Conservation (phyloP, 2,797 vertebrate genomes). For the Pyrocephalus nanus region DNA sequence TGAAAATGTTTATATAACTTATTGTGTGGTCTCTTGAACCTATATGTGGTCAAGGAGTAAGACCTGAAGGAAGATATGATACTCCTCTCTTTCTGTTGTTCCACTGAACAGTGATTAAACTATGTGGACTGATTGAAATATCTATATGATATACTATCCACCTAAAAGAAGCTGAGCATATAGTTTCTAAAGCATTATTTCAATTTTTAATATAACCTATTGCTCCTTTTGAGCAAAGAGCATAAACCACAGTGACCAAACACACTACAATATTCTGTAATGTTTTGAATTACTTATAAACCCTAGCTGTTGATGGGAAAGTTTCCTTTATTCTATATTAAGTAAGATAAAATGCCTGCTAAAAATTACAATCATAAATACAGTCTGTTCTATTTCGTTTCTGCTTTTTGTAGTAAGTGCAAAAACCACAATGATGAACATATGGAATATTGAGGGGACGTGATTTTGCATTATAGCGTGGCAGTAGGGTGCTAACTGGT, state of each 20-base stretch:
- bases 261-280: neutral
- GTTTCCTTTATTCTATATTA: neutral
- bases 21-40: neutral
- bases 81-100: neutral
- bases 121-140: neutral
- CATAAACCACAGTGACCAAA: neutral
- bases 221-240: neutral
- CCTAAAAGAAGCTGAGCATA: neutral
- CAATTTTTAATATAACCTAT: neutral
- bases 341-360: neutral
- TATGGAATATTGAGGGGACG: neutral
- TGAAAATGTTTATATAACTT: neutral
- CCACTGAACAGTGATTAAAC: neutral
- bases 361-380: neutral
- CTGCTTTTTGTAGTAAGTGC: neutral
- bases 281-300: neutral
- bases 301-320: neutral
- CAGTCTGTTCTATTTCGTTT: neutral
- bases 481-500: neutral
- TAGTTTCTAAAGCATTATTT: neutral
- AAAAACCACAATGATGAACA: neutral
- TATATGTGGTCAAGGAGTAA: neutral
- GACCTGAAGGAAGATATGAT: neutral
- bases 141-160: neutral
- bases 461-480: neutral